Evolutionary conservation across 2,113 vertebrate genomes (phyloP).

Genomic region (cat (Felis catus)): DNA sequence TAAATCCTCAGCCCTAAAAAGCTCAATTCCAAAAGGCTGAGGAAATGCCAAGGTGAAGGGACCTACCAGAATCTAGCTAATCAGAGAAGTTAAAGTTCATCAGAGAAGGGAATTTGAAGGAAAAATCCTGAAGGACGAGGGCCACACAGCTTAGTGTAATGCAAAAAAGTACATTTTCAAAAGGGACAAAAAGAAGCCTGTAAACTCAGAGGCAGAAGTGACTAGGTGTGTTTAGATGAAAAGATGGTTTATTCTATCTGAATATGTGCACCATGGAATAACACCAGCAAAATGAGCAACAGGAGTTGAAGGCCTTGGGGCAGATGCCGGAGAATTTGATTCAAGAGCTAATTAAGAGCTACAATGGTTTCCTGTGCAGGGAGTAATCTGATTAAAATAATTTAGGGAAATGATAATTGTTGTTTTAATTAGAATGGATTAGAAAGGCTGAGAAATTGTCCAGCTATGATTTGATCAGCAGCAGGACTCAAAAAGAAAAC

Average conservation of each 20-base stretch:
- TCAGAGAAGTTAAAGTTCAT: not conserved
- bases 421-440: slow-evolving; percentile 58
- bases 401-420: slow-evolving; percentile 30
- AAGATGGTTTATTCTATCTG: not conserved
- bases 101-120: not conserved
- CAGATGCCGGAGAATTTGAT: slow-evolving; percentile 43
- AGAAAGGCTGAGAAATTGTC: slow-evolving; percentile 24
- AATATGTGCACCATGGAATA: not conserved
- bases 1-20: not conserved
- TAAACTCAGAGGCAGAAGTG: not conserved
- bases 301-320: slow-evolving; percentile 3
- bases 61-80: not conserved
- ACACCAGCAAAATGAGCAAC: not conserved
- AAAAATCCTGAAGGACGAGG: not conserved
- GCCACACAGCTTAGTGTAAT: not conserved
- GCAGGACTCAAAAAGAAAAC: not conserved
- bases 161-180: not conserved
- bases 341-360: slow-evolving; percentile 50
- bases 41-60: not conserved
- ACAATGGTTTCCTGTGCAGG: slow-evolving; percentile 24
- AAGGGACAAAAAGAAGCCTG: not conserved
- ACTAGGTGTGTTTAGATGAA: not conserved
- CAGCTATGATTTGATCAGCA: slow-evolving; percentile 31
- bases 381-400: slow-evolving; percentile 62
- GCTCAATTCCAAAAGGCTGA: not conserved